phyloP scores from a whole-genome alignment of 1,140 invertebrate species.

The Drosophila auraria region DNA sequence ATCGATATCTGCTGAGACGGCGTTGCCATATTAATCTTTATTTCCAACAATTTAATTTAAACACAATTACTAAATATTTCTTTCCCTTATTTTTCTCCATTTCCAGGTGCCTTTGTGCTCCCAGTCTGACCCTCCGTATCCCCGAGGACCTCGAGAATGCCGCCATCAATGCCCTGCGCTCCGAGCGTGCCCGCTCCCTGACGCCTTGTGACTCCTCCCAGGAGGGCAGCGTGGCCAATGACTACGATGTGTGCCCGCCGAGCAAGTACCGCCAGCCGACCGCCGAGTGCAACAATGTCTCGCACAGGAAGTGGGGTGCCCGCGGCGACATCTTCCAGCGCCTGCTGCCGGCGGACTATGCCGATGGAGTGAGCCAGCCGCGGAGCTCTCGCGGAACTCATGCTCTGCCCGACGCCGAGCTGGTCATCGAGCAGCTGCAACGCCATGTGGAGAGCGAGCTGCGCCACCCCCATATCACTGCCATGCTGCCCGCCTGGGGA shows the following conservation, averaged over 20 bases:
- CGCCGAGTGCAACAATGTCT: conserved; percentile 97
- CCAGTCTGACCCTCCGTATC: conserved; percentile 64
- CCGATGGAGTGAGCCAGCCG: conserved; percentile 91
- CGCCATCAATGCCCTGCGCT: conserved; percentile 67
- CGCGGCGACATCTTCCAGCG: conserved; percentile 93
- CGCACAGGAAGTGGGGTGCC: conserved; percentile 94
- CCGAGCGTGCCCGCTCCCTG: conserved; percentile 72
- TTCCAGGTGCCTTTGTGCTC: conserved; percentile 66
- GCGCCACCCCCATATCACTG: conserved; percentile 90
- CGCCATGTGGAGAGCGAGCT: conserved; percentile 72
- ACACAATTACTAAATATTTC: background rate
- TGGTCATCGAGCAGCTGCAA: conserved; percentile 72
- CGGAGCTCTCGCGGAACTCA: conserved; percentile 86
- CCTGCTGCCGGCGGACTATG: conserved; percentile 92
- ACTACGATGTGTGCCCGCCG: conserved; percentile 88
- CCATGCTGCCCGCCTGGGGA: conserved; percentile 92
- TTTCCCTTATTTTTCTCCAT: background rate
- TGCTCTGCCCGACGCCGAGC: conserved; percentile 87
- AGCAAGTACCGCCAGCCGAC: conserved; percentile 92
- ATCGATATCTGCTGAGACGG: no score
- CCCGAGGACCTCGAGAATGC: conserved; percentile 78
- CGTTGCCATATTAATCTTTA: no score
- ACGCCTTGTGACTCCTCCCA: conserved; percentile 50
- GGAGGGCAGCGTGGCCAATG: conserved; percentile 47
- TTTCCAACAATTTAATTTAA: background rate